These are phyloP conservation scores for Nyctereutes procyonoides DNA, from an alignment of 2,113 vertebrate genomes.

Conservation along the genomic window DNA sequence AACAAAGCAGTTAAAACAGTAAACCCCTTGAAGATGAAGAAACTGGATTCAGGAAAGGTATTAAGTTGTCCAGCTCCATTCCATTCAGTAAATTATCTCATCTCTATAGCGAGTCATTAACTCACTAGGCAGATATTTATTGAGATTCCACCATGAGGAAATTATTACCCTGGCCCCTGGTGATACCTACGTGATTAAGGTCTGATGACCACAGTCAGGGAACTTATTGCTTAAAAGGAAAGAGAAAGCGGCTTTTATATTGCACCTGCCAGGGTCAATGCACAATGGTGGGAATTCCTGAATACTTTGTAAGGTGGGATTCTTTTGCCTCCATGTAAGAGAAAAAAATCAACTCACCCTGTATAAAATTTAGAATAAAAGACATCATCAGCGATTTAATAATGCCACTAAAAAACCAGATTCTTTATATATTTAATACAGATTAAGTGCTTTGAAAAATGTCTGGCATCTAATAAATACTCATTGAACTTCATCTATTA, in stretches of 20 bases:
- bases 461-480: neutral
- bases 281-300: neutral
- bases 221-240: neutral
- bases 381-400: neutral
- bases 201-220: neutral
- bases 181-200: slow-evolving; percentile 53
- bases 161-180: slow-evolving; percentile 52
- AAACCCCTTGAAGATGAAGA: slow-evolving; percentile 34
- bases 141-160: slow-evolving; percentile 37
- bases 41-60: slow-evolving; percentile 3
- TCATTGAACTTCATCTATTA: neutral
- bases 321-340: slow-evolving; percentile 7
- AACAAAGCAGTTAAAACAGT: slow-evolving; percentile 54
- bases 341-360: neutral
- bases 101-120: slow-evolving; percentile 48
- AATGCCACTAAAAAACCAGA: neutral
- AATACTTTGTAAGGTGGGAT: neutral
- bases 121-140: slow-evolving; percentile 48
- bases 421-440: neutral
- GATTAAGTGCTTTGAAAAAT: neutral
- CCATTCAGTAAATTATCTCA: slow-evolving; percentile 53
- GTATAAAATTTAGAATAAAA: slow-evolving; percentile 4
- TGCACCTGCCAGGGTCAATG: neutral
- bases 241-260: neutral
- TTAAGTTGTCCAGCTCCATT: slow-evolving; percentile 20